Evolutionary conservation across 1,140 invertebrate genomes (phyloP), one percentile per base, ranked within the genome.

Genomic region (Heliconius congener): DNA sequence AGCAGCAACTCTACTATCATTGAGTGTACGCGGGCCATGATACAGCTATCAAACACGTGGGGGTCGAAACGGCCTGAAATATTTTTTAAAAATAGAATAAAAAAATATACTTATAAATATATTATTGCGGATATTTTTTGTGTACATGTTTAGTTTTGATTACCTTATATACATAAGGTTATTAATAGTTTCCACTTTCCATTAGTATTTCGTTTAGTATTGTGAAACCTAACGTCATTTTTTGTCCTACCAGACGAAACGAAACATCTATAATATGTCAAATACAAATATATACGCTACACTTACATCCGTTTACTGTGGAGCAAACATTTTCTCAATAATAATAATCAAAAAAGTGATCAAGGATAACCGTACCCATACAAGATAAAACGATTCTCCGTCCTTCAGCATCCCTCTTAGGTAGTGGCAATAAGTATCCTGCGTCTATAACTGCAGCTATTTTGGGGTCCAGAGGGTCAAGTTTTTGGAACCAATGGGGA

Each of bases 401-500:
- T 0, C 98, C 98, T 46, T 96, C 93, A 42, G 95, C 88, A 89
- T 98, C 97, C 66, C 97, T 95, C 84, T 97, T 96, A 0, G 96
- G 95, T 74, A 98, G 88, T 4, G 97, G 97, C 30, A 98, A 96
- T 76, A 98, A 85, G 83, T 98, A 98, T 1, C 98, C 98, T n/a
- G 95, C 95, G 76, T 97, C 96, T 30, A 98, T 96, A 30, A 98
- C 97, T n/a, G 97, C 97, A 70, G 96, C 96, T 57, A 97, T 95
- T 9, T 96, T 95, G 1, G 97, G 95, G 78, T 97, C 96, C 13
- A 96, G 90, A 76, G 97, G 96, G 84, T 98, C 97, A 27, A 98
- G 92, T 71, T 97, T 97, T 80, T 96, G 95, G 93, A 98, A 98
- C 97, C 97, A 98, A 19, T 97, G 95, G 0, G 98, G 97, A 87